phyloP scores from a whole-genome alignment of 2,797 vertebrate genomes.

The Phoeniculus purpureus region DNA sequence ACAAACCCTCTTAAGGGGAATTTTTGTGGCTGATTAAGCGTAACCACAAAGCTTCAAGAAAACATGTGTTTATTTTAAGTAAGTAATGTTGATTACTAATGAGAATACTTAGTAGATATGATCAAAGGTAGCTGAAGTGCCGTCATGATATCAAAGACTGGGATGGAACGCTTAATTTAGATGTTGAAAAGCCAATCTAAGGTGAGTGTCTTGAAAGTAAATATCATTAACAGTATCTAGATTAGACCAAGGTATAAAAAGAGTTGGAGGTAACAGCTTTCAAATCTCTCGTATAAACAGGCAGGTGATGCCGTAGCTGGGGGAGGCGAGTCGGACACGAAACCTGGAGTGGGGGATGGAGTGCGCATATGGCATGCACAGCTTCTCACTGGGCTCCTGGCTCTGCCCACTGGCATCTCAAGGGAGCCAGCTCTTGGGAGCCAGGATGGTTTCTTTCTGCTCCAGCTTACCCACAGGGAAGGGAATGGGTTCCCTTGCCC shows the following conservation, averaged over 20 bases:
- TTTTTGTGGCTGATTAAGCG: conserved; percentile 69
- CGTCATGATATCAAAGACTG: conserved; percentile 73
- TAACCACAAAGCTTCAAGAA: conserved; percentile 72
- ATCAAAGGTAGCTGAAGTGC: conserved; percentile 72
- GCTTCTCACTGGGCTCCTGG: not conserved
- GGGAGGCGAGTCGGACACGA: conserved; percentile 44
- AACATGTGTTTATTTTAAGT: conserved; percentile 75
- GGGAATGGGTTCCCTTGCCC: not conserved
- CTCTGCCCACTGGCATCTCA: not conserved
- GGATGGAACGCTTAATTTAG: conserved; percentile 74
- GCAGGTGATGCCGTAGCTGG: conserved; percentile 57
- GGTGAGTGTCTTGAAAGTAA: conserved; percentile 71
- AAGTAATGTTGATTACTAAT: conserved; percentile 75
- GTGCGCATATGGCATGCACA: not conserved
- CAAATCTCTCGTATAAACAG: conserved; percentile 66
- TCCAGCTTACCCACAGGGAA: not conserved
- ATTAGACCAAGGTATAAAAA: conserved; percentile 72
- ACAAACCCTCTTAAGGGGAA: conserved; percentile 66
- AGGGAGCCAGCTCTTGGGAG: not conserved
- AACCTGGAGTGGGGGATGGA: conserved; percentile 33
- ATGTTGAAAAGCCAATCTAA: conserved; percentile 75
- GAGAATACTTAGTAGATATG: conserved; percentile 73
- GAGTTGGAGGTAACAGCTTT: conserved; percentile 71
- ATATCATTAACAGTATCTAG: conserved; percentile 73
- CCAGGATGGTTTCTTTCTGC: not conserved